phyloP scores from a whole-genome alignment of 2,797 vertebrate species.

The Astyanax mexicanus region DNA sequence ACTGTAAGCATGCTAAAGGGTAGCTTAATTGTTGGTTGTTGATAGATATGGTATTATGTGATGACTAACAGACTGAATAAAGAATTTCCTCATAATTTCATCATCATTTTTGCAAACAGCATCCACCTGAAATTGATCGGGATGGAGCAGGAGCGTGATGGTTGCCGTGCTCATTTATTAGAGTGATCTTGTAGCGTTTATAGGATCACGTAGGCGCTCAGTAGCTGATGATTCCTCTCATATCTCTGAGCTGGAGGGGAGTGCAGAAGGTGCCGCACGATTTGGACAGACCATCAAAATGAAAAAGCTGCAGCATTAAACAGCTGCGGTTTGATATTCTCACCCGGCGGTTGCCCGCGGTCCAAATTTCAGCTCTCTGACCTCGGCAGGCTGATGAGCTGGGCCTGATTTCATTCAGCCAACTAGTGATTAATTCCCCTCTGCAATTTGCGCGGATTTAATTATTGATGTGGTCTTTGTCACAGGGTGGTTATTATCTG shows the following conservation, averaged over 20 bases:
- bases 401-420: constrained; percentile 69
- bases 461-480: constrained; percentile 77
- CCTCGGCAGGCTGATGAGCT: constrained; percentile 65
- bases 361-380: constrained; percentile 58
- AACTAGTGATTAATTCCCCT: constrained; percentile 71
- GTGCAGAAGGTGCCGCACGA: not conserved
- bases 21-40: too few relatives aligned
- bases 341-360: constrained; percentile 47
- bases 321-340: constrained; percentile 54
- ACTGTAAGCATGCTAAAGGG: too few relatives aligned
- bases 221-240: constrained; percentile 22
- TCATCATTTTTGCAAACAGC: constrained; percentile 42
- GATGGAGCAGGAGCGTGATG: constrained; percentile 26
- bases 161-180: constrained; percentile 37
- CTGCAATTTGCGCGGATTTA: constrained; percentile 71
- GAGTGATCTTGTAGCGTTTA: constrained; percentile 33
- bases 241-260: constrained; percentile 5
- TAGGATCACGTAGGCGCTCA: constrained; percentile 27
- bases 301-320: constrained; percentile 43
- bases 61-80: too few relatives aligned
- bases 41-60: too few relatives aligned
- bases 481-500: constrained; percentile 62
- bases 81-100: too few relatives aligned
- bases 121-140: constrained; percentile 27
- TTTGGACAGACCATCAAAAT: constrained; percentile 39